Conservation (phyloP, 2,797 vertebrate species). For the Argentina silus region DNA sequence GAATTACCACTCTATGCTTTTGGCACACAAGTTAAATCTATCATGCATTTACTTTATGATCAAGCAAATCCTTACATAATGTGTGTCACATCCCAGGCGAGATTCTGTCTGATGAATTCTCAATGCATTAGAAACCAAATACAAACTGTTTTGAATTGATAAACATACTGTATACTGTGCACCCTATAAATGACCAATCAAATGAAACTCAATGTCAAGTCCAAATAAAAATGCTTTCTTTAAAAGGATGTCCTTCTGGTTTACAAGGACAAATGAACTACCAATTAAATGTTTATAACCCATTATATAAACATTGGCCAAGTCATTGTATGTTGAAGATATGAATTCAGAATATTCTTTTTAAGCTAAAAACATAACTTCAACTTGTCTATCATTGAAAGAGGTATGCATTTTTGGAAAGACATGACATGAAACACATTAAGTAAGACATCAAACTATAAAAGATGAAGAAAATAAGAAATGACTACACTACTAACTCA, state of each 20-base stretch:
- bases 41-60: conserved; percentile 60
- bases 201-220: background rate
- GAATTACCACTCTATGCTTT: conserved; percentile 71
- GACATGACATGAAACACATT: conserved; percentile 54
- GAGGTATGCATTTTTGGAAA: conserved; percentile 70
- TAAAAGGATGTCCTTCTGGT: background rate
- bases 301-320: conserved; percentile 61
- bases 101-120: conserved; percentile 36
- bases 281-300: conserved; percentile 62
- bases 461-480: conserved; percentile 56
- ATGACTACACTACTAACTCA: conserved; percentile 71
- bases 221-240: background rate
- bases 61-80: conserved; percentile 26
- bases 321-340: conserved; percentile 65
- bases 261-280: conserved; percentile 60
- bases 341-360: conserved; percentile 51
- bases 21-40: conserved; percentile 75
- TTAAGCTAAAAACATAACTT: background rate
- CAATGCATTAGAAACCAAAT: no score
- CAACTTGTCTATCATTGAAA: conserved; percentile 53
- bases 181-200: background rate
- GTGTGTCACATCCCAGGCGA: conserved; percentile 30
- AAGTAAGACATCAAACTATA: conserved; percentile 43
- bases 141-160: no score
- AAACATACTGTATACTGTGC: background rate